phyloP scores from a whole-genome alignment of 2,113 vertebrate genomes.

The Upupa epops region DNA sequence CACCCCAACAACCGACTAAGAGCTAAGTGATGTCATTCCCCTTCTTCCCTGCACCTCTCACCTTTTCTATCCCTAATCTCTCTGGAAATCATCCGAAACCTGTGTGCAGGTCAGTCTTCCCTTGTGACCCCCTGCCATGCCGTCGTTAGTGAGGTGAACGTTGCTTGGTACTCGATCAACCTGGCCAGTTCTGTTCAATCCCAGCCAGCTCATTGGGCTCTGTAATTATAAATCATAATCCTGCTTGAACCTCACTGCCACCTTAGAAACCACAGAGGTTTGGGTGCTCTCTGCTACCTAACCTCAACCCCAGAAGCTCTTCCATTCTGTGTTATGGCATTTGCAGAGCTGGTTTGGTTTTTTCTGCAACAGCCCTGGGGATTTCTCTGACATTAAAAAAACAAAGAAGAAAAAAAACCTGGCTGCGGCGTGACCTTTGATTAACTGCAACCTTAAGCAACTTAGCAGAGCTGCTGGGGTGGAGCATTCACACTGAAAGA shows the following conservation, averaged over 20 bases:
- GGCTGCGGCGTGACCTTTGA: constrained; percentile 44
- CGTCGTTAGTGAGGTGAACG: too few relatives aligned
- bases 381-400: constrained; percentile 53
- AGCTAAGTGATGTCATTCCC: too few relatives aligned
- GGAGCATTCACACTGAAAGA: not conserved
- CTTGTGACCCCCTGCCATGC: too few relatives aligned
- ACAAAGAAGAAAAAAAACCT: not conserved
- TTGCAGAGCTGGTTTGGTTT: constrained; percentile 15
- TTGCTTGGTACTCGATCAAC: too few relatives aligned
- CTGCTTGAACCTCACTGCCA: not conserved
- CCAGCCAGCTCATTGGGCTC: too few relatives aligned
- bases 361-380: not conserved
- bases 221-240: too few relatives aligned
- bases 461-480: not conserved
- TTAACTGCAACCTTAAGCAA: constrained; percentile 19
- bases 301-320: not conserved
- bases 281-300: not conserved
- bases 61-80: too few relatives aligned
- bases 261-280: not conserved
- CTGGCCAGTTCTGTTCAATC: too few relatives aligned
- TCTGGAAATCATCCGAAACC: too few relatives aligned
- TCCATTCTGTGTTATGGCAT: not conserved
- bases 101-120: too few relatives aligned
- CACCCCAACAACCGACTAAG: too few relatives aligned
- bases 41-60: too few relatives aligned